phyloP scores from a whole-genome alignment of 2,797 vertebrate genomes.

The Chaetophractus vellerosus region DNA sequence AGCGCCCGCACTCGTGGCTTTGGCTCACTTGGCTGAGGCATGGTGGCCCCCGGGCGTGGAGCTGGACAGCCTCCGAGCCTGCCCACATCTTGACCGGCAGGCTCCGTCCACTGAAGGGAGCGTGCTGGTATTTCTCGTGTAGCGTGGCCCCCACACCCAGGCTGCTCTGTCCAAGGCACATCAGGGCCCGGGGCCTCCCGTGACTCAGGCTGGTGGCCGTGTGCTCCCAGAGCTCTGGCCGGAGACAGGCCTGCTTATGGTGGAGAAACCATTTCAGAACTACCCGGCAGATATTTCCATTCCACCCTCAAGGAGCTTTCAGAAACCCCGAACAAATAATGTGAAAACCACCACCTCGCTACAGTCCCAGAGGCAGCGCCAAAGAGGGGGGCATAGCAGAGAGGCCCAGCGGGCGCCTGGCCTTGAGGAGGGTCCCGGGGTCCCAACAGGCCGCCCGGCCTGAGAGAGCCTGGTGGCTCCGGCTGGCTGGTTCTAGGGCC shows the following conservation, averaged over 20 bases:
- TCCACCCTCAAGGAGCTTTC: slow-evolving; percentile 73
- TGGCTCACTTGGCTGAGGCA: not conserved
- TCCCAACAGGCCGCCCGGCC: not conserved
- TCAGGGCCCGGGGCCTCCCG: slow-evolving; percentile 41
- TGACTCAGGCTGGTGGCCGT: not conserved
- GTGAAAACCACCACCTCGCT: slow-evolving; percentile 34
- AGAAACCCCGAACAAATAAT: slow-evolving; percentile 76
- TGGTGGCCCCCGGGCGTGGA: not conserved
- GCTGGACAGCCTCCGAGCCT: not conserved
- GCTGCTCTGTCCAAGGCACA: not conserved
- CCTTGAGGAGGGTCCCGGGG: not conserved
- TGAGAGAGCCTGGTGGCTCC: too few relatives aligned
- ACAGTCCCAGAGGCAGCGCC: not conserved
- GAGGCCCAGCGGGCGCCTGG: not conserved
- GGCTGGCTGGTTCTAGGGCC: not conserved
- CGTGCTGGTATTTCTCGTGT: slow-evolving; percentile 6
- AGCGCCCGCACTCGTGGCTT: not conserved
- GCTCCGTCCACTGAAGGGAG: slow-evolving; percentile 45
- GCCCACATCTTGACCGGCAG: not conserved
- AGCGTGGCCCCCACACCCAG: not conserved
- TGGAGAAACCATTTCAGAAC: slow-evolving; percentile 35
- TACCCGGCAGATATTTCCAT: slow-evolving; percentile 65
- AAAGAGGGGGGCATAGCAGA: not conserved
- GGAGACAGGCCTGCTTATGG: slow-evolving; percentile 37
- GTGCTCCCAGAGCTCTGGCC: not conserved